Evolutionary conservation across 1,140 invertebrate genomes (phyloP).

Genomic region (Plutomurus gul): DNA sequence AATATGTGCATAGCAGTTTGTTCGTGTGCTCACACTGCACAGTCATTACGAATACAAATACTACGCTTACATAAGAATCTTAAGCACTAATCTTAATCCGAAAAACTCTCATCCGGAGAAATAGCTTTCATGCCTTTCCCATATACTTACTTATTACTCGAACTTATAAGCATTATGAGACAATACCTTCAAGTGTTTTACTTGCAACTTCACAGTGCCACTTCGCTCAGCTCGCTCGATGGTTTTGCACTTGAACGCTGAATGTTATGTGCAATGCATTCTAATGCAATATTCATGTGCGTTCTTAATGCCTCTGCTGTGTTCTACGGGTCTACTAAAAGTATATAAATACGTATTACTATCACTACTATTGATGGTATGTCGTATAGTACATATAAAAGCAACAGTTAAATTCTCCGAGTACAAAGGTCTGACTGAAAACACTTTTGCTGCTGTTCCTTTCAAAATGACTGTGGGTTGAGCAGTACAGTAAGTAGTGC

Average conservation of each 20-base stretch:
- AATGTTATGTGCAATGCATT: not conserved
- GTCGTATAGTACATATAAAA: too few species aligned
- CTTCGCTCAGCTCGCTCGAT: not conserved
- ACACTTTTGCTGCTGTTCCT: not conserved
- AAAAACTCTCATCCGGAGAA: slow-evolving; percentile 8
- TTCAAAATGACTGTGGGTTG: not conserved
- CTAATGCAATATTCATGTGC: not conserved
- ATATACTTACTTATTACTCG: not conserved
- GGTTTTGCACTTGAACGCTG: not conserved
- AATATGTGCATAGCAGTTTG: not conserved
- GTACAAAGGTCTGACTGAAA: too few species aligned
- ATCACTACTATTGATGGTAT: too few species aligned
- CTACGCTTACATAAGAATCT: not conserved
- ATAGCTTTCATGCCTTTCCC: not conserved
- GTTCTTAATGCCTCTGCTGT: too few species aligned
- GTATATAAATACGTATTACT: too few species aligned
- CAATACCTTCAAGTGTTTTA: too few species aligned
- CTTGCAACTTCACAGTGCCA: not conserved
- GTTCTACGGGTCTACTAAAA: not conserved
- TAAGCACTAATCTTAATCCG: not conserved
- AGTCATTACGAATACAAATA: not conserved
- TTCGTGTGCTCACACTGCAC: not conserved
- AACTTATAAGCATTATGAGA: not conserved
- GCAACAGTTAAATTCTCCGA: too few species aligned
- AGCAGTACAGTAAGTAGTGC: not conserved